phyloP scores from a whole-genome alignment of 2,797 vertebrate genomes.

The Characodon lateralis region DNA sequence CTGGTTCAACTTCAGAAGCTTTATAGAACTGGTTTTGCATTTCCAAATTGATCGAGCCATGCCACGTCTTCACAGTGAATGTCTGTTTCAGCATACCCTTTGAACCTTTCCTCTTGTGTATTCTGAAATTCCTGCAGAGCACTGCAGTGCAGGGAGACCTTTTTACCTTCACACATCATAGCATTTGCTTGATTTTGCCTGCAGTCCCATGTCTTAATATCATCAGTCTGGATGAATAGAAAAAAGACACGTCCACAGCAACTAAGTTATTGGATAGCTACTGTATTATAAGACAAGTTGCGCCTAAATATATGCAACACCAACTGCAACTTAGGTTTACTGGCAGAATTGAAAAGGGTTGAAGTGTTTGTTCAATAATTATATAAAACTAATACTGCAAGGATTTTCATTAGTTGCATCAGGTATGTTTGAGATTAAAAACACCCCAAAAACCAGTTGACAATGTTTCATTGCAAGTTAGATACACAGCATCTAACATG shows the following conservation, averaged over 20 bases:
- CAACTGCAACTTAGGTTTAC: too few relatives aligned
- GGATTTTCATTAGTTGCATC: not conserved
- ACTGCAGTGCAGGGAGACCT: slow-evolving; percentile 5
- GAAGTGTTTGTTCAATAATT: not conserved
- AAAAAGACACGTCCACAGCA: not conserved
- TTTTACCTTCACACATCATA: slow-evolving; percentile 2
- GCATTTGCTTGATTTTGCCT: not conserved
- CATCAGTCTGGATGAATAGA: not conserved
- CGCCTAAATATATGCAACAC: too few relatives aligned
- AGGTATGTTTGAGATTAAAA: not conserved
- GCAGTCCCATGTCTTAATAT: not conserved
- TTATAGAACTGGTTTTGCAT: slow-evolving; percentile 3
- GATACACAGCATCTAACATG: not conserved
- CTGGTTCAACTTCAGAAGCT: not conserved
- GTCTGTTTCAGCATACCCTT: not conserved
- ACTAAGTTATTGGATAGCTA: not conserved
- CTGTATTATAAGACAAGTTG: not conserved
- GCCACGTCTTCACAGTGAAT: not conserved
- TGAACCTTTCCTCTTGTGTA: not conserved
- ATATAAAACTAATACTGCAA: not conserved
- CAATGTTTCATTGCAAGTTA: not conserved
- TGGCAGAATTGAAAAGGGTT: too few relatives aligned
- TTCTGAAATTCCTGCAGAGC: not conserved
- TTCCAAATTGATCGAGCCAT: not conserved
- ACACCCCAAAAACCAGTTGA: not conserved